Evolutionary conservation across 2,113 vertebrate species (phyloP).

Genomic region (Malurus alboscapulatus): DNA sequence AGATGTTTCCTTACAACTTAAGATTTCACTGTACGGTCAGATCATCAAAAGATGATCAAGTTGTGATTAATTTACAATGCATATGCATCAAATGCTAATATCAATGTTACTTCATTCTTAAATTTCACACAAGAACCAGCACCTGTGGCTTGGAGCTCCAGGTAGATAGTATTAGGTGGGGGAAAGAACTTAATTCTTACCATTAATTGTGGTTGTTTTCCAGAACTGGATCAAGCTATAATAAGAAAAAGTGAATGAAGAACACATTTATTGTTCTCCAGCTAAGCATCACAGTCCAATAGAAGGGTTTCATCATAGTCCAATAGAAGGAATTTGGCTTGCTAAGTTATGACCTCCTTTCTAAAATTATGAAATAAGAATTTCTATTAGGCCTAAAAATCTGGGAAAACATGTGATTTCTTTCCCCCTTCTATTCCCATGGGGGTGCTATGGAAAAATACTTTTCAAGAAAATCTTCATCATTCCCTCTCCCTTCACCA

Average conservation of each 20-base stretch:
- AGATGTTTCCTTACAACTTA: neutral
- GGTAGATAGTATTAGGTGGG: neutral
- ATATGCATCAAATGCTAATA: neutral
- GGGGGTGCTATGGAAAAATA: neutral
- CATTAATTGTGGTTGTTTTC: neutral
- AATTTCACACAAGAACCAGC: neutral
- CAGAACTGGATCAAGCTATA: neutral
- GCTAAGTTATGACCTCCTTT: neutral
- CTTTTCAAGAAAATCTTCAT: neutral
- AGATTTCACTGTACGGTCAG: neutral
- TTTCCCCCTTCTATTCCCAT: neutral
- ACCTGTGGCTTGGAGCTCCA: neutral
- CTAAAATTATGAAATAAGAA: neutral
- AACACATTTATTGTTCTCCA: neutral
- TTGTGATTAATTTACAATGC: neutral
- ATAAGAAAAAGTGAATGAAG: neutral
- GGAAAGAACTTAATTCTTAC: neutral
- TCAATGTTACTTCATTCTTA: neutral
- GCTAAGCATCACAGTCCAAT: neutral
- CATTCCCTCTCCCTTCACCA: neutral
- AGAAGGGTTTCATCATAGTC: neutral
- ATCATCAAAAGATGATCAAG: neutral
- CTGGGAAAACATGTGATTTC: neutral
- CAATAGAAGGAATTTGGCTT: neutral
- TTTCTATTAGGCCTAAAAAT: neutral